Percentiles rank a stretch among this genome's conserved stretches.
Conservation (phyloP, 2,888 invertebrate genomes). For the Morinoia aosen region DNA sequence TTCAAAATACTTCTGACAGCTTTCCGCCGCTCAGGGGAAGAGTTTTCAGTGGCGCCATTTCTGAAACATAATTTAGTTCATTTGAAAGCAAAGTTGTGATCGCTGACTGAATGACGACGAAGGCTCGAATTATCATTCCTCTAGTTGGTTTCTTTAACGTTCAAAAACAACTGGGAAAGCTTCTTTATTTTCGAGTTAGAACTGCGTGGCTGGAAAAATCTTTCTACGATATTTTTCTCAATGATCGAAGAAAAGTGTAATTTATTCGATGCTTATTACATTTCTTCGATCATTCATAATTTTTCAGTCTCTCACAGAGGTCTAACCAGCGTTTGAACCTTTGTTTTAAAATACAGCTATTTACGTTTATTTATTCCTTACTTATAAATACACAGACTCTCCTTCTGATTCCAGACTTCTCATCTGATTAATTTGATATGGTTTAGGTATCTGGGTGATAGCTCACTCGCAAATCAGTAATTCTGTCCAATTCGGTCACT, state of each 20-base stretch:
- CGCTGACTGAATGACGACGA: not conserved
- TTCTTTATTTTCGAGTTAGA: not conserved
- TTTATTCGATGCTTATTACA: no score
- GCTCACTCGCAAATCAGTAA: no score
- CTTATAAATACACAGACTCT: not conserved
- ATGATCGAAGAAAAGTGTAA: no score
- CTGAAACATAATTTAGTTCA: not conserved
- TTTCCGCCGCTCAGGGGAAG: constrained; percentile 25
- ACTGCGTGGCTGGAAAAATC: not conserved
- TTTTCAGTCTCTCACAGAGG: no score
- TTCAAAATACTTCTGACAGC: constrained; percentile 57
- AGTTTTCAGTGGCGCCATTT: not conserved
- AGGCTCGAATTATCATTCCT: not conserved
- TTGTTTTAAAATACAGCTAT: not conserved
- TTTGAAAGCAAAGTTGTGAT: not conserved
- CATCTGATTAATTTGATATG: no score
- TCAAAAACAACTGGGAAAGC: not conserved
- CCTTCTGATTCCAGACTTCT: not conserved
- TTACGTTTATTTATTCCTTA: not conserved
- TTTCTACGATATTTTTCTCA: not conserved
- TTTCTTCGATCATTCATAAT: no score
- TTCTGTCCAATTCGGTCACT: no score
- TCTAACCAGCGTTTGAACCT: not conserved
- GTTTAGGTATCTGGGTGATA: no score
- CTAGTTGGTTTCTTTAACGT: not conserved